Base-by-base conservation (phyloP, 2,113 vertebrate genomes). In the Grammomys dolichurus region DNA sequence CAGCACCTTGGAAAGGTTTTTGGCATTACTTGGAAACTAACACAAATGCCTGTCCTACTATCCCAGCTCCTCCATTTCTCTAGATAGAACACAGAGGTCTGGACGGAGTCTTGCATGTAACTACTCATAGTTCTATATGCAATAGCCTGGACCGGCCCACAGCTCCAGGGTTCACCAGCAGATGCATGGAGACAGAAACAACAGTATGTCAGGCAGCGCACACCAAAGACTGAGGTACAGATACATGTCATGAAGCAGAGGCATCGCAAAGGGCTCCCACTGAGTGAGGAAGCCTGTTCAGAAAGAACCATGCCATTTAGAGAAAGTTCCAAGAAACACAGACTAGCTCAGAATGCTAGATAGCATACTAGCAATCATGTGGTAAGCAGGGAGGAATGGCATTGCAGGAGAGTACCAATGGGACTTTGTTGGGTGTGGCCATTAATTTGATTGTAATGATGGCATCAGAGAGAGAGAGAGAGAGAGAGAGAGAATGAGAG, bases 181-280 rank as follows among this genome's bases (percentile, higher is more conserved):
- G 67, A 63, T 4, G 8, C 5, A 0, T 24, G 36, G n/a, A 48
- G 0, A 14, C 43, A 31, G 20, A 70, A 54, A 31, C 31, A 1
- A 4, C 0, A n/a, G 67, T 10, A 0, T 7, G 17, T 19, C 36
- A 24, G 43, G 20, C 8, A 4, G 9, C 0, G 7, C 13, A 28
- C 36, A 9, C 26, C 28, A 58, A 16, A 5, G 72, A 20, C 7
- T 0, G 51, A 36, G 6, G 58, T 31, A 6, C 0, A 1, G 40
- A 2, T 3, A 22, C 8, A 8, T 0, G 12, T 22, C 46, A 14
- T 8, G 0, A 3, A 0, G 2, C 65, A 80, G n/a, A 28, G 24
- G 78, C 16, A 33, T 20, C 51, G 17, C 19, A 19, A 33, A n/a
- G 19, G 19, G 48, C 73, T n/a, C 54, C n/a, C 70, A 58, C 43